These are phyloP conservation scores for Chalcis sispes DNA, from an alignment of 2,888 invertebrate species.

Conservation along the genomic window DNA sequence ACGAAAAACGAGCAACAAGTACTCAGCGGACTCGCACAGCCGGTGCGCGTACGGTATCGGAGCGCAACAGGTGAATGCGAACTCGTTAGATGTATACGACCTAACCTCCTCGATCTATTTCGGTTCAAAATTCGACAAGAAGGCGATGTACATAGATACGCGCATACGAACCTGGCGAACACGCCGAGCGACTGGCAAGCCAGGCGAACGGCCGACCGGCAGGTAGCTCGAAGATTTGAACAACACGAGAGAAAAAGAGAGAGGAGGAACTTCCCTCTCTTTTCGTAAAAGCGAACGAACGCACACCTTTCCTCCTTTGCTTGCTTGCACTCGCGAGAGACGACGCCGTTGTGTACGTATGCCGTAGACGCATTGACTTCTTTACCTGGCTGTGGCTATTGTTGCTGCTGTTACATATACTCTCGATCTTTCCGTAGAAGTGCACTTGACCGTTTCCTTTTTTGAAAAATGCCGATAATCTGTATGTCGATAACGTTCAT, in stretches of 20 bases:
- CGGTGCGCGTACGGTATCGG: background rate
- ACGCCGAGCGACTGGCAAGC: conserved; percentile 48
- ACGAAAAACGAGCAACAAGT: background rate
- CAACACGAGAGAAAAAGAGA: conserved; percentile 3
- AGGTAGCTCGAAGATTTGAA: conserved; percentile 27
- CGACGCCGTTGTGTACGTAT: no score
- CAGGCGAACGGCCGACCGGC: conserved; percentile 39
- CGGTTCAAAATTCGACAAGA: background rate
- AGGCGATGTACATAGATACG: background rate
- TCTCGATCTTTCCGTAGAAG: no score
- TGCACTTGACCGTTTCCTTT: no score
- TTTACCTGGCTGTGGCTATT: no score
- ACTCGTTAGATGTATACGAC: background rate
- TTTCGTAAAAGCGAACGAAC: background rate
- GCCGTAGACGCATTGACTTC: no score
- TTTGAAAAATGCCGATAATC: no score
- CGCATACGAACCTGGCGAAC: conserved; percentile 47
- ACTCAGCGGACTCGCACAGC: background rate
- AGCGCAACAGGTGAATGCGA: conserved; percentile 10
- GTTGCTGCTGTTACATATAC: no score
- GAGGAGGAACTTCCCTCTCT: conserved; percentile 10
- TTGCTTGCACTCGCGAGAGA: no score
- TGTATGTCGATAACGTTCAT: no score
- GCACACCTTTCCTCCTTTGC: background rate
- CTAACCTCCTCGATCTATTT: no score